These are phyloP conservation scores for Grammatotria lemairii DNA, from an alignment of 2,113 vertebrate species.

Conservation along the genomic window DNA sequence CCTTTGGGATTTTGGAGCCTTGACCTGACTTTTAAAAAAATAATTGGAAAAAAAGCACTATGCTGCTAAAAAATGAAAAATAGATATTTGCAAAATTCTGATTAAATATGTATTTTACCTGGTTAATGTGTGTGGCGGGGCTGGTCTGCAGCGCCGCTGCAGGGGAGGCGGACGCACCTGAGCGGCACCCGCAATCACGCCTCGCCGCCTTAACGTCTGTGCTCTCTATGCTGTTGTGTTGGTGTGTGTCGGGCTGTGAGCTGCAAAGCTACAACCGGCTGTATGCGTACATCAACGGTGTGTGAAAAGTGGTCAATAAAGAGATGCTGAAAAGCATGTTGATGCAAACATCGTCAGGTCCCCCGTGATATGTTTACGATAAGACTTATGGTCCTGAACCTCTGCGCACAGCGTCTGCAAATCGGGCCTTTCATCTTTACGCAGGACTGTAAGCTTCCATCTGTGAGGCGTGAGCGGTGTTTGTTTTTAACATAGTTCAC, in stretches of 20 bases:
- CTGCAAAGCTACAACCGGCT: accelerated
- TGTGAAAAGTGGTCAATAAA: too few species aligned
- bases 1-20: accelerated
- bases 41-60: accelerated
- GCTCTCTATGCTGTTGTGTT: accelerated
- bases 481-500: accelerated
- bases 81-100: not conserved
- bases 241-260: too few species aligned
- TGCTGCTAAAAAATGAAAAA: not conserved
- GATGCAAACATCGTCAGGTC: accelerated
- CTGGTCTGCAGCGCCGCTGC: accelerated
- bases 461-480: accelerated
- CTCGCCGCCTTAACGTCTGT: accelerated
- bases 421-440: too few species aligned
- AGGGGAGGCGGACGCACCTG: accelerated
- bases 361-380: accelerated
- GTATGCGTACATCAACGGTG: too few species aligned
- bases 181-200: too few species aligned
- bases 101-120: not conserved
- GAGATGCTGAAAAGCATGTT: accelerated
- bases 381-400: accelerated
- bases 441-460: accelerated
- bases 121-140: not conserved
- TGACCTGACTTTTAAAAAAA: accelerated
- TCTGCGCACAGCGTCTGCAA: accelerated